Conservation (phyloP, 2,888 invertebrate species). For the Subacronicta megacephala region DNA sequence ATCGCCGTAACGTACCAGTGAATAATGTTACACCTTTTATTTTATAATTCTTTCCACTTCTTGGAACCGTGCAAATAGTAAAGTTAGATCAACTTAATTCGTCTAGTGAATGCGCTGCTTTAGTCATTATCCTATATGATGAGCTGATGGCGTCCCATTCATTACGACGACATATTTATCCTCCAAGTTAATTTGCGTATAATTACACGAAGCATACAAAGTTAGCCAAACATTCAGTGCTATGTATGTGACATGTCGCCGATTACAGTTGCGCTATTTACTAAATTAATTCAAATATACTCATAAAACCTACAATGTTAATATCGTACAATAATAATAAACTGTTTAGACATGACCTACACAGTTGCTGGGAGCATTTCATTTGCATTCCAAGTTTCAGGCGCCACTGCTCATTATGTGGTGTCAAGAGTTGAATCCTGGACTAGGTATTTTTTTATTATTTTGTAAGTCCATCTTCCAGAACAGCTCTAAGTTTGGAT, state of each 20-base stretch:
- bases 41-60: too few relatives aligned
- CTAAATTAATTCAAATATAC: slow-evolving; percentile 16
- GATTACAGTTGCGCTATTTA: slow-evolving; percentile 26
- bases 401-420: not conserved
- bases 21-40: too few relatives aligned
- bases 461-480: too few relatives aligned
- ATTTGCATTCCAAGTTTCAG: slow-evolving; percentile 21
- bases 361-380: slow-evolving; percentile 10
- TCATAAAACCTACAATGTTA: slow-evolving; percentile 26
- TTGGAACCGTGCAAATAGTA: too few relatives aligned
- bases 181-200: slow-evolving; percentile 9
- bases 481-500: too few relatives aligned
- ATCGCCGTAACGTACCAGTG: too few relatives aligned
- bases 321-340: slow-evolving; percentile 28
- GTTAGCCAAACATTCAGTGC: slow-evolving; percentile 12
- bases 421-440: not conserved
- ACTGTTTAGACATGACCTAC: slow-evolving; percentile 8
- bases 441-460: too few relatives aligned
- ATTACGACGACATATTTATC: slow-evolving; percentile 34
- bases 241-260: slow-evolving; percentile 12
- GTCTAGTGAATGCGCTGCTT: not conserved
- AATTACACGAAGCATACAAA: slow-evolving; percentile 13
- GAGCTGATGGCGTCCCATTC: not conserved
- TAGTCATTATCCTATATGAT: not conserved
- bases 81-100: not conserved